A percentile compares a stretch with the other conserved stretches of the same genome.
These are phyloP conservation scores for Etheostoma nigrum DNA, from an alignment of 2,797 vertebrate species.

Conservation along the genomic window DNA sequence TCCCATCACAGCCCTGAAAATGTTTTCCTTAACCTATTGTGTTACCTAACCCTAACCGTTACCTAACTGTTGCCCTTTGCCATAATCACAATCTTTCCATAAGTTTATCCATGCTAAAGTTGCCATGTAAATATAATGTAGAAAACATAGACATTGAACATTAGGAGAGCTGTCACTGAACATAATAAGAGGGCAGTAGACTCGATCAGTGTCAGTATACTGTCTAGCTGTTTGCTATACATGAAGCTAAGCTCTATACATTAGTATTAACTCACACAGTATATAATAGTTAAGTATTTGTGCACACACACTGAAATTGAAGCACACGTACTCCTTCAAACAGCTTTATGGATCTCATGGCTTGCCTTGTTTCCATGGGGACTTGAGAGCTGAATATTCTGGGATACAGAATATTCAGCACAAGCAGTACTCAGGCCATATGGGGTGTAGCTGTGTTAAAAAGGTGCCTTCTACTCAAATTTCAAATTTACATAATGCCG, in stretches of 20 bases:
- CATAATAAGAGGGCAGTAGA: background rate
- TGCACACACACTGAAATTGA: slow-evolving; percentile 4
- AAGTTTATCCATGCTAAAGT: too few species aligned
- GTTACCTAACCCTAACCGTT: too few species aligned
- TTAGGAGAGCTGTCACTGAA: background rate
- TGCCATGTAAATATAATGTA: too few species aligned
- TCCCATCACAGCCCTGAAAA: background rate
- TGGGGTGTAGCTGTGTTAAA: slow-evolving; percentile 34
- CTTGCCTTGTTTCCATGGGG: slow-evolving; percentile 50
- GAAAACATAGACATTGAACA: background rate
- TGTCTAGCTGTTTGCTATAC: too few species aligned
- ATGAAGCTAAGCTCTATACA: background rate
- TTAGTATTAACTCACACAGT: background rate
- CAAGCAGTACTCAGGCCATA: slow-evolving; percentile 38
- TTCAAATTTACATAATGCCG: slow-evolving; percentile 39
- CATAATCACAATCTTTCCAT: background rate
- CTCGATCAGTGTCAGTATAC: too few species aligned
- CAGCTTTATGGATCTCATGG: slow-evolving; percentile 7
- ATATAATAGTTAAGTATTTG: background rate
- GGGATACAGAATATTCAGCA: slow-evolving; percentile 37
- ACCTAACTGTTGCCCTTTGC: too few species aligned
- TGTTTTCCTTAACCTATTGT: too few species aligned
- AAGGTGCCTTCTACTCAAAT: slow-evolving; percentile 42
- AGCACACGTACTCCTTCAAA: background rate
- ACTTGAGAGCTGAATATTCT: slow-evolving; percentile 45